Conservation (phyloP, 2,113 vertebrate species). For the Poecile atricapillus region DNA sequence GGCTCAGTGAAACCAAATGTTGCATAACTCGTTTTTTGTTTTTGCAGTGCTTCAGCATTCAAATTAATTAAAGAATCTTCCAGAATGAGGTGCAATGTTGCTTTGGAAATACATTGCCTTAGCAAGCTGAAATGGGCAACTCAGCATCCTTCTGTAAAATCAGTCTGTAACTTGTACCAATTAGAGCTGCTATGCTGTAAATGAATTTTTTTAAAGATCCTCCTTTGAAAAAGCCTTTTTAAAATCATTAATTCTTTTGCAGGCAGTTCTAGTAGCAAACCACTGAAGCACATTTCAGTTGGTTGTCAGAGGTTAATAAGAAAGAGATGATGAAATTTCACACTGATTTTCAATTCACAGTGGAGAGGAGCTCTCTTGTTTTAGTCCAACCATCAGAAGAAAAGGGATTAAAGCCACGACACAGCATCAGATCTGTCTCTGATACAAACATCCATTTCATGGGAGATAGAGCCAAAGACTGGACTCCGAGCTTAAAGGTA, state of each 20-base stretch:
- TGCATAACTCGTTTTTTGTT: conserved; percentile 47
- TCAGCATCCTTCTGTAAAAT: neutral
- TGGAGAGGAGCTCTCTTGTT: neutral
- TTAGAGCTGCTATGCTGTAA: neutral
- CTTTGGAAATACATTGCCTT: conserved; percentile 13
- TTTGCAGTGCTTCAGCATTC: conserved; percentile 25
- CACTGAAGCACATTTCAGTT: neutral
- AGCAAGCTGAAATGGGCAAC: neutral
- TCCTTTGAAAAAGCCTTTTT: neutral
- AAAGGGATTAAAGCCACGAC: neutral
- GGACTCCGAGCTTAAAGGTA: neutral
- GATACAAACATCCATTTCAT: neutral
- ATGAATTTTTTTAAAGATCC: neutral
- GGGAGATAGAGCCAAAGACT: neutral
- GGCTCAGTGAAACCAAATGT: conserved; percentile 58
- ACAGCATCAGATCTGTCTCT: neutral
- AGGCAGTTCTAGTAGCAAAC: neutral
- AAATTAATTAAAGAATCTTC: conserved; percentile 62
- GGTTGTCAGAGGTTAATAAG: neutral
- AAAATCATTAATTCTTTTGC: neutral
- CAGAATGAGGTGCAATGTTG: conserved; percentile 25
- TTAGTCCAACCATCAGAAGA: neutral
- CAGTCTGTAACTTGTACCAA: neutral
- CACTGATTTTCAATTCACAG: neutral
- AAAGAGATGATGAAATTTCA: conserved; percentile 6